phyloP scores from a whole-genome alignment of 2,797 vertebrate genomes.

The Pseudomugil gertrudae region DNA sequence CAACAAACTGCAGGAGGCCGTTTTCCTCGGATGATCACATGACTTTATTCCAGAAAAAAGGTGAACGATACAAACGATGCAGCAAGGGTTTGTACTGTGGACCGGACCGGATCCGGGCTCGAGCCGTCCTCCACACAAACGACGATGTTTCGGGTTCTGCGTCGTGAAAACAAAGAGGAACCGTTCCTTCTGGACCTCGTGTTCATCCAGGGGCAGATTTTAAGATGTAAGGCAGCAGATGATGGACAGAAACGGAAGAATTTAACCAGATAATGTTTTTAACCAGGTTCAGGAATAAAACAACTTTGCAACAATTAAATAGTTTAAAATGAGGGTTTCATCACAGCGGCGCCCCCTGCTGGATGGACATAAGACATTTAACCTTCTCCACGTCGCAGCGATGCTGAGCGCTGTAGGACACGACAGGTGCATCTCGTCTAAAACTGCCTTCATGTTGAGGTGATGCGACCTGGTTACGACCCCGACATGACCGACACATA shows the following conservation, averaged over 20 bases:
- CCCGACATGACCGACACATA: too few relatives aligned
- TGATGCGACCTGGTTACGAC: too few relatives aligned
- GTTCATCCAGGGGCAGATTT: not conserved
- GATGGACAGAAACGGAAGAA: not conserved
- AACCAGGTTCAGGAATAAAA: too few relatives aligned
- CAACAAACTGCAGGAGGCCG: too few relatives aligned
- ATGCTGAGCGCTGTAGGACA: too few relatives aligned
- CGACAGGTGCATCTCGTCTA: not conserved
- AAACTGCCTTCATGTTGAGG: too few relatives aligned
- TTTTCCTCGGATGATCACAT: not conserved
- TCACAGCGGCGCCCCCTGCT: too few relatives aligned
- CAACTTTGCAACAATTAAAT: too few relatives aligned
- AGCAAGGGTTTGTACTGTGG: slow-evolving; percentile 48
- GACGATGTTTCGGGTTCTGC: not conserved
- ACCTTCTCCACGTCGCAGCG: too few relatives aligned
- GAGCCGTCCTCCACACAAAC: slow-evolving; percentile 1
- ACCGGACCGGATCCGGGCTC: not conserved
- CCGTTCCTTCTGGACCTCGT: not conserved
- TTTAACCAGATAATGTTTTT: too few relatives aligned
- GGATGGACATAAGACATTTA: too few relatives aligned
- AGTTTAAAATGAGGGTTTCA: too few relatives aligned
- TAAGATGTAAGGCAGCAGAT: not conserved
- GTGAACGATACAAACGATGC: slow-evolving; percentile 7
- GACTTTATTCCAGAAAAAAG: slow-evolving; percentile 37
- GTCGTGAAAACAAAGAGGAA: not conserved